phyloP scores from a whole-genome alignment of 2,888 invertebrate species.

The Tetheella fluctuosa region DNA sequence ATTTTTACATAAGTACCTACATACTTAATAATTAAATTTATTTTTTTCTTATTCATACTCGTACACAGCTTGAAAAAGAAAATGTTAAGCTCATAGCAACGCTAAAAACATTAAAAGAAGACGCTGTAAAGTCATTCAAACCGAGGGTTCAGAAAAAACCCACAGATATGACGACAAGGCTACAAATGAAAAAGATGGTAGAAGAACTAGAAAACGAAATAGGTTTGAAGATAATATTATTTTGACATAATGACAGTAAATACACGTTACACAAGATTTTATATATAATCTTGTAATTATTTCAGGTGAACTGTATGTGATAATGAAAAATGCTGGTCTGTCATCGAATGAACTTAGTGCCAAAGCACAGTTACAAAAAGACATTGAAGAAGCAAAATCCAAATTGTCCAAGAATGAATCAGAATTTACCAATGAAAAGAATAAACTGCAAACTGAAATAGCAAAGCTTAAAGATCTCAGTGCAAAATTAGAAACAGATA shows the following conservation, averaged over 20 bases:
- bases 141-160: constrained; percentile 89
- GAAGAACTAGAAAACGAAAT: constrained; percentile 95
- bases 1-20: constrained; percentile 13
- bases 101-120: constrained; percentile 86
- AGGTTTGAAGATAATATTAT: constrained; percentile 67
- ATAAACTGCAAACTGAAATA: constrained; percentile 76
- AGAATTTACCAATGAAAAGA: constrained; percentile 81
- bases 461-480: constrained; percentile 81
- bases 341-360: constrained; percentile 78
- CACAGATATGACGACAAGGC: constrained; percentile 88
- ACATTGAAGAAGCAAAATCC: constrained; percentile 80
- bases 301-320: constrained; percentile 84
- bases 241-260: not conserved
- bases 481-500: constrained; percentile 73
- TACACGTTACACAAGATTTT: not conserved
- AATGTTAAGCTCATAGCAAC: constrained; percentile 86
- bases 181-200: constrained; percentile 92
- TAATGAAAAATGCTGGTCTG: constrained; percentile 85
- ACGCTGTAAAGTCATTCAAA: constrained; percentile 86
- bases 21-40: constrained; percentile 16
- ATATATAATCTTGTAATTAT: constrained; percentile 15
- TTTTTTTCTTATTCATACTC: constrained; percentile 8
- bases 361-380: constrained; percentile 75
- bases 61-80: constrained; percentile 84
- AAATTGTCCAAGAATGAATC: constrained; percentile 78